phyloP scores from a whole-genome alignment of 2,888 invertebrate species.

The Polyploca ridens region DNA sequence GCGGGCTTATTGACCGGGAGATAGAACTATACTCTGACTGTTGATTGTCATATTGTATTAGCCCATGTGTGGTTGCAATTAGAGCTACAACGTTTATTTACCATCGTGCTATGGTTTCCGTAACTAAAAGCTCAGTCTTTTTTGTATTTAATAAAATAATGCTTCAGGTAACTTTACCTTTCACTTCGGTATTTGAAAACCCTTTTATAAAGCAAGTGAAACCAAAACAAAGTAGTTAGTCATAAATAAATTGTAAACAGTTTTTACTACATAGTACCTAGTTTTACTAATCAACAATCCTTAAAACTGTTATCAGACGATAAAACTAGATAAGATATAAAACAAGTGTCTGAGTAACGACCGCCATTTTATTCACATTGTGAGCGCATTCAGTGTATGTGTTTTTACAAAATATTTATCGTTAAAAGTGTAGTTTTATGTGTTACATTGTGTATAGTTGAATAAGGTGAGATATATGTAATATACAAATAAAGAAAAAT shows the following conservation, averaged over 20 bases:
- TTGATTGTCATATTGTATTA: no score
- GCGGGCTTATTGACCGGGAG: no score
- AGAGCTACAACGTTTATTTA: no score
- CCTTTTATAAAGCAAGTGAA: no score
- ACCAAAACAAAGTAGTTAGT: no score
- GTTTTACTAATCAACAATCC: neutral
- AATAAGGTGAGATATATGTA: neutral
- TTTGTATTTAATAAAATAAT: no score
- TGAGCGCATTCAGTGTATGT: neutral
- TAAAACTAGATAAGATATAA: constrained; percentile 5
- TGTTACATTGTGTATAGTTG: neutral
- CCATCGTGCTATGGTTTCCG: no score
- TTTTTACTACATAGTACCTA: neutral
- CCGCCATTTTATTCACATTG: neutral
- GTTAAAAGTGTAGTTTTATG: neutral
- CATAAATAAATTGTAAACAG: neutral
- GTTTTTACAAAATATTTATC: neutral
- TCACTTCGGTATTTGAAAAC: no score
- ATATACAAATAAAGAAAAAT: neutral
- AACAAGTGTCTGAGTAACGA: neutral
- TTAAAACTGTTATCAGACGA: neutral
- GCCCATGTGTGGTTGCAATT: no score
- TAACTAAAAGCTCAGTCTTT: no score
- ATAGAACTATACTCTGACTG: no score
- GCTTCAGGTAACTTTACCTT: no score